phyloP scores from a whole-genome alignment of 2,888 invertebrate genomes.

The Pheosia gnoma region DNA sequence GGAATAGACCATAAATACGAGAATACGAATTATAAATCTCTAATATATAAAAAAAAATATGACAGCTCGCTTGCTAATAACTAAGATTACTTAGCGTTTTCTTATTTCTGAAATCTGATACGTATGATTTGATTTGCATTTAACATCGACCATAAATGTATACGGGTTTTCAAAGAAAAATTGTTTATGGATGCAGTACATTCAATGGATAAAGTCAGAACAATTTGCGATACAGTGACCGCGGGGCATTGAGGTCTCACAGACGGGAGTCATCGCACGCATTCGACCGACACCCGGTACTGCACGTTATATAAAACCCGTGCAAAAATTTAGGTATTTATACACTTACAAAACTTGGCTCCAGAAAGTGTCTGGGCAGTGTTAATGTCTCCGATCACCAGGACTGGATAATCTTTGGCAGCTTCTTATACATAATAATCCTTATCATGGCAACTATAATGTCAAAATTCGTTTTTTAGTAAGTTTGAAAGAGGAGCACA shows the following conservation, averaged over 20 bases:
- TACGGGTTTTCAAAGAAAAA: slow-evolving; percentile 5
- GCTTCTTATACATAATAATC: neutral
- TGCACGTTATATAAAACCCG: slow-evolving; percentile 29
- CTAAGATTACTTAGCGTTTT: no score
- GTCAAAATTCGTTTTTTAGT: no score
- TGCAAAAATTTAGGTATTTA: slow-evolving; percentile 12
- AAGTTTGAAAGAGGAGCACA: no score
- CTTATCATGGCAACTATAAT: neutral
- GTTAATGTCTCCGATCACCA: neutral
- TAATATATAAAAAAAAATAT: no score
- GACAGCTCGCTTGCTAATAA: no score
- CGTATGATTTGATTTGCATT: neutral
- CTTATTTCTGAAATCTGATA: neutral
- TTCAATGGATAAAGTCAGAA: slow-evolving; percentile 29
- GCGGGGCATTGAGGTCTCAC: slow-evolving; percentile 22
- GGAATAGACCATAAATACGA: no score
- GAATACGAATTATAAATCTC: no score
- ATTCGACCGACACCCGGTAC: slow-evolving; percentile 37
- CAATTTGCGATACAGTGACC: slow-evolving; percentile 46
- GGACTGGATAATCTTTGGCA: neutral
- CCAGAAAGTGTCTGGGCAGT: neutral
- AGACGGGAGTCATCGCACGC: slow-evolving; percentile 33
- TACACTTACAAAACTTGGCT: slow-evolving; percentile 13
- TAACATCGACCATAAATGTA: neutral
- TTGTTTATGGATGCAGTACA: slow-evolving; percentile 18